Evolutionary conservation across 1,140 invertebrate genomes (phyloP), one percentile per base, ranked within the genome.

Genomic region (Frieseomelitta varia): DNA sequence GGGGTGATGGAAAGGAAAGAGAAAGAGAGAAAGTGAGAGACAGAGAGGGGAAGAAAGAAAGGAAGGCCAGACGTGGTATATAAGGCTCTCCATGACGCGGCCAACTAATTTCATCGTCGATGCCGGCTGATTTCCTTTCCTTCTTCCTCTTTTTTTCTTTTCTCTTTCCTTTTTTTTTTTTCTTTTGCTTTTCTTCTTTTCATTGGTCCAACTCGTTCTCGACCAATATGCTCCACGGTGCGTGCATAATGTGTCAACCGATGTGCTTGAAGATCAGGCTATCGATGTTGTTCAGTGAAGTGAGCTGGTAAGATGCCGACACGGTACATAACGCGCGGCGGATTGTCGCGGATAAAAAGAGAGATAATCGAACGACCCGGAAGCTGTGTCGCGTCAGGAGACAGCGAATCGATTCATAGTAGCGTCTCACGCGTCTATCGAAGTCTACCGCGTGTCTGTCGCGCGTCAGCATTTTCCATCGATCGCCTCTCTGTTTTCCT

Each of bases 41-140:
- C 17, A n/a, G 47, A 19, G 56, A 61, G 19, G 19, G 30, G 27
- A 30, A 56, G 15, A 63, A 39, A 12, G 21, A 19, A 12, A 68
- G 34, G 74, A 4, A 17, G 3, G 27, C 8, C 1, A 24, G 47
- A 53, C 56, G 67, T 34, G 65, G 34, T 34, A 58, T 21, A 47
- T 27, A 69, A 76, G 51, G 14, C 12, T 27, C 27, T 30, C 34
- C 58, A 39, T 47, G 75, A 71, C 61, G 71, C 67, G 21, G 47
- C 80, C 85, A 61, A 90, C 87, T 90, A 90, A 90, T 90, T 90
- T 90, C 75, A 89, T 89, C 88, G 81, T 51, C 81, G 85, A 56
- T 47, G 65, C 75, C 65, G 39, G 58, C 67, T 30, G 39, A 71
- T 56, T 74, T 53, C 51, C 53, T 56, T 75, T 27, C 69, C 73